Evolutionary conservation across 2,113 vertebrate genomes (phyloP).

Genomic region (Lampris incognitus): DNA sequence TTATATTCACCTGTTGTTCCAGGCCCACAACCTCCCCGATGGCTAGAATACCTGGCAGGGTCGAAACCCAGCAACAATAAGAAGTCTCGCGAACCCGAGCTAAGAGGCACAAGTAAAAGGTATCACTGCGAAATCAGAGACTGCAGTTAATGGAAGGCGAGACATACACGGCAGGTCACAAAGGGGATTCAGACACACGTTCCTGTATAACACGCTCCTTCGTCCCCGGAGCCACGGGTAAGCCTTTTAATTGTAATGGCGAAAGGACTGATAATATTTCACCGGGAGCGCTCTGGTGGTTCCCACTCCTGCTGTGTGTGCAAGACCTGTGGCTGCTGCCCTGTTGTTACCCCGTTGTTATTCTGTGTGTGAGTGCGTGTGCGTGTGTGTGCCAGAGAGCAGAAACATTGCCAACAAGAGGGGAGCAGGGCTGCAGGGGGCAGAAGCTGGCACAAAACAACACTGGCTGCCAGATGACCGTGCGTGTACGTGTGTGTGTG

Average conservation of each 20-base stretch:
- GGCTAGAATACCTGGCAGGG: no score
- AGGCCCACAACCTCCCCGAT: no score
- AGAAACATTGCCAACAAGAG: slow-evolving; percentile 45
- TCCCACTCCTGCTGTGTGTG: slow-evolving; percentile 21
- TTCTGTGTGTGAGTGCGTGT: slow-evolving; percentile 11
- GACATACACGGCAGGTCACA: no score
- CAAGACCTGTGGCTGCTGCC: slow-evolving; percentile 29
- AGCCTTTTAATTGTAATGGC: slow-evolving; percentile 11
- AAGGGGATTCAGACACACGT: no score
- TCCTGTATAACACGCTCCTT: slow-evolving; percentile 7
- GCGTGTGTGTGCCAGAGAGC: slow-evolving; percentile 40
- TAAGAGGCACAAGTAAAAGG: no score
- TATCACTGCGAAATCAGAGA: no score
- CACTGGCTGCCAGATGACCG: slow-evolving; percentile 50
- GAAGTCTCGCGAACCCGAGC: no score
- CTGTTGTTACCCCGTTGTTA: slow-evolving; percentile 58
- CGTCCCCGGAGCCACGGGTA: slow-evolving; percentile 4
- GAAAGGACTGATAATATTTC: slow-evolving; percentile 12
- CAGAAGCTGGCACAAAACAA: slow-evolving; percentile 61
- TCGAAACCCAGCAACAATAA: no score
- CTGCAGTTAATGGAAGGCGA: no score
- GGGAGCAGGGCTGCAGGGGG: slow-evolving; percentile 35
- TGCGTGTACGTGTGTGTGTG: slow-evolving; percentile 11
- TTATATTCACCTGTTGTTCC: not conserved
- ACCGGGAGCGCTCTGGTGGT: slow-evolving; percentile 45